Percentiles rank a stretch among this genome's conserved stretches.
Conservation (phyloP, 2,113 vertebrate genomes). For the Acrocephalus arundinaceus region DNA sequence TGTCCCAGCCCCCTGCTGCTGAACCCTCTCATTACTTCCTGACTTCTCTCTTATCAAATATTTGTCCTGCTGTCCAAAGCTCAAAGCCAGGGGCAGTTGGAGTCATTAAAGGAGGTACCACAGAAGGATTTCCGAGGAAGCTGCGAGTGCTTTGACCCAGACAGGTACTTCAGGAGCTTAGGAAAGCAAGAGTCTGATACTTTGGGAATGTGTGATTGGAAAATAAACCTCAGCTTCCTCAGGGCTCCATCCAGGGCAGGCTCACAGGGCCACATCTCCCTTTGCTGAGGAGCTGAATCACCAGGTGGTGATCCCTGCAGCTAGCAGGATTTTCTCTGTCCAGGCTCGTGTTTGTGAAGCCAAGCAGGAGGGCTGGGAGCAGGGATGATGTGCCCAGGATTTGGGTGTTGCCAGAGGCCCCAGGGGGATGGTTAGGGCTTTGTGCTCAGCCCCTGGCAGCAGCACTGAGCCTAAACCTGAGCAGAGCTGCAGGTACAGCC, state of each 20-base stretch:
- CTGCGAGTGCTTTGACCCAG: neutral
- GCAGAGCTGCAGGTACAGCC: neutral
- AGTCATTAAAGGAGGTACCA: neutral
- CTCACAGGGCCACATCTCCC: fast-evolving
- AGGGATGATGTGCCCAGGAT: neutral
- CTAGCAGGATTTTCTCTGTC: fast-evolving
- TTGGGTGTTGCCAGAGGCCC: neutral
- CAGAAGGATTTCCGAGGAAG: neutral
- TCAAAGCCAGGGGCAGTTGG: neutral
- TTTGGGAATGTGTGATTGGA: neutral
- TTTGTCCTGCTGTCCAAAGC: neutral
- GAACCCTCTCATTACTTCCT: neutral
- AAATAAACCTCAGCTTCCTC: neutral
- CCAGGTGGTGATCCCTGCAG: neutral
- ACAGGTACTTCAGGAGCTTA: neutral
- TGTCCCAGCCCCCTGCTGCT: neutral
- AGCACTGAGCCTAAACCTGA: neutral
- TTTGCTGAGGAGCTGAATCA: neutral
- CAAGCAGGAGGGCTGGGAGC: fast-evolving
- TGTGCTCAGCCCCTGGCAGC: neutral
- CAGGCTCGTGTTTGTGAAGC: neutral
- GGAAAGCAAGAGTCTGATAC: neutral
- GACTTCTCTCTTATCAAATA: neutral
- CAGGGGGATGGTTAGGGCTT: neutral
- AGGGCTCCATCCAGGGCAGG: neutral